Evolutionary conservation across 1,140 invertebrate species (phyloP).

Genomic region (Scaptomyza pallida): DNA sequence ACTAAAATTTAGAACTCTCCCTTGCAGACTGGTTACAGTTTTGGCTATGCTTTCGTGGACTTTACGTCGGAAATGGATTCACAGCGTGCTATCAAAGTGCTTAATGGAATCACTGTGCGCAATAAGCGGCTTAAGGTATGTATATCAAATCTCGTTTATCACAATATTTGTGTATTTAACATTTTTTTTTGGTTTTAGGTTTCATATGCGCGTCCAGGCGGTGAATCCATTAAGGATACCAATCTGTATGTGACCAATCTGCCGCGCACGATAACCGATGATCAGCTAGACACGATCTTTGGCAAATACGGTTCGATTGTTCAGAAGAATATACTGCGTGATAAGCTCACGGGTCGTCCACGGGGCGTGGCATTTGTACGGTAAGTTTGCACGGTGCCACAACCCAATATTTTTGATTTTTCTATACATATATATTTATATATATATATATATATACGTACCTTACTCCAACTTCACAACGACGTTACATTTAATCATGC

Average conservation of each 20-base stretch:
- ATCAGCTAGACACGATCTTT: slow-evolving; percentile 93
- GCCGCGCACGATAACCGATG: slow-evolving; percentile 92
- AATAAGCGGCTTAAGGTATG: slow-evolving; percentile 92
- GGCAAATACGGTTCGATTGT: slow-evolving; percentile 94
- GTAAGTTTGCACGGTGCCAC: slow-evolving; percentile 84
- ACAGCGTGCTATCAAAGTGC: slow-evolving; percentile 91
- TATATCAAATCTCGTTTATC: background rate
- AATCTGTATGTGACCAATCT: slow-evolving; percentile 97
- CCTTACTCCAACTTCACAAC: background rate
- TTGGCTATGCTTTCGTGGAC: slow-evolving; percentile 98
- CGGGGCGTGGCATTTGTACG: slow-evolving; percentile 96
- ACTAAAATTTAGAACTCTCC: background rate
- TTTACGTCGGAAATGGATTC: slow-evolving; percentile 94
- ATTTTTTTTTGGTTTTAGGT: slow-evolving; percentile 86
- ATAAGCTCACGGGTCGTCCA: slow-evolving; percentile 93
- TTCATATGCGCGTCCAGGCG: slow-evolving; percentile 94
- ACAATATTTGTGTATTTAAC: background rate
- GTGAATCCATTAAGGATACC: slow-evolving; percentile 96
- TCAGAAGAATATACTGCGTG: slow-evolving; percentile 94
- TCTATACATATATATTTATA: background rate
- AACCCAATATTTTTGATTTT: background rate
- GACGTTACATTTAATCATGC: background rate
- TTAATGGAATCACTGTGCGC: slow-evolving; percentile 95
- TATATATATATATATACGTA: background rate
- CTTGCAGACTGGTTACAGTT: slow-evolving; percentile 95